phyloP scores from a whole-genome alignment of 2,888 invertebrate species.

The Spodoptera picta region DNA sequence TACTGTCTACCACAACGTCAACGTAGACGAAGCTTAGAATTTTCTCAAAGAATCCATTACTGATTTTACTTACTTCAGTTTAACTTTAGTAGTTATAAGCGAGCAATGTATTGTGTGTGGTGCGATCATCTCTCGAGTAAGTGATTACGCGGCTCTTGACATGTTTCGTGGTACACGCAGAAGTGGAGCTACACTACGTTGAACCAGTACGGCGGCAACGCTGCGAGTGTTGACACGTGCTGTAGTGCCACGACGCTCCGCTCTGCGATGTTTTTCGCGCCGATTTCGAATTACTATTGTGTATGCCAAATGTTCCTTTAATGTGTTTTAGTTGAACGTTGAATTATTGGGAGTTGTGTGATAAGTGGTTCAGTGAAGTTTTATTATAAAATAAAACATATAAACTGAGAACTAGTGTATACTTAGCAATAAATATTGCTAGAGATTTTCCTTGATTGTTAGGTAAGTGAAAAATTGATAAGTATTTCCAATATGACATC shows the following conservation, averaged over 20 bases:
- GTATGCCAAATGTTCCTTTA: constrained; percentile 63
- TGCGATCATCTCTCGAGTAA: constrained; percentile 25
- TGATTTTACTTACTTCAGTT: background rate
- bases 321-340: constrained; percentile 70
- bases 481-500: background rate
- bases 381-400: constrained; percentile 12
- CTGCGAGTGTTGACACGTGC: constrained; percentile 66
- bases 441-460: constrained; percentile 46
- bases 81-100: background rate
- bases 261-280: constrained; percentile 72
- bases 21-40: constrained; percentile 30
- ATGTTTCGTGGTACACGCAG: constrained; percentile 39
- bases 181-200: constrained; percentile 57
- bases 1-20: constrained; percentile 52
- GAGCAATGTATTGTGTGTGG: constrained; percentile 56
- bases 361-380: constrained; percentile 52
- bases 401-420: constrained; percentile 46
- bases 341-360: constrained; percentile 41
- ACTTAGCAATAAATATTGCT: constrained; percentile 26
- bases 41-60: constrained; percentile 53
- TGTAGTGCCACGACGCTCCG: constrained; percentile 42
- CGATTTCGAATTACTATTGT: constrained; percentile 59
- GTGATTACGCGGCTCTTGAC: constrained; percentile 41
- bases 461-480: constrained; percentile 58
- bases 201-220: constrained; percentile 77